Conservation (phyloP, 2,113 vertebrate genomes). For the Fregetta grallaria region DNA sequence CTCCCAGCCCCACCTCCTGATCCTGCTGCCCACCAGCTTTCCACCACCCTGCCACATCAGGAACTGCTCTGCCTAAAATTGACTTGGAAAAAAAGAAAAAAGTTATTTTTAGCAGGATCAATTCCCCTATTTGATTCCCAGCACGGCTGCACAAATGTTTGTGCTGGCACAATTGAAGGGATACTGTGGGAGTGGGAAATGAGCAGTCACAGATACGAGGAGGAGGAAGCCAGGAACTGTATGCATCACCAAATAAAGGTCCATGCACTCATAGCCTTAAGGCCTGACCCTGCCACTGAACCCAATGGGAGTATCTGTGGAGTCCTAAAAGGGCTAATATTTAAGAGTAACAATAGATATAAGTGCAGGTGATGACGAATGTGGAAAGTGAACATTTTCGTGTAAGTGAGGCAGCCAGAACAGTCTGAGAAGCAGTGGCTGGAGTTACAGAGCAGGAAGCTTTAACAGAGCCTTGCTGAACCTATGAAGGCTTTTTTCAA, state of each 20-base stretch:
- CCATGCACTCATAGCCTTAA: neutral
- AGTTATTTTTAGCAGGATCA: constrained; percentile 25
- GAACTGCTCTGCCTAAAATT: neutral
- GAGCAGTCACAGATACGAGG: neutral
- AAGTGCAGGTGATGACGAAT: neutral
- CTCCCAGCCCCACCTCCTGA: neutral
- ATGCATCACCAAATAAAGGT: neutral
- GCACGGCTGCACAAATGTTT: neutral
- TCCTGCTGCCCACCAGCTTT: neutral
- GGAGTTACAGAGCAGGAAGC: neutral
- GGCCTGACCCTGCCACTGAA: neutral
- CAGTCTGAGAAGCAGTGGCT: neutral
- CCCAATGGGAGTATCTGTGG: neutral
- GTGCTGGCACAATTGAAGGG: neutral
- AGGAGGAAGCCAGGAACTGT: neutral
- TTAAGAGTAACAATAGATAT: neutral
- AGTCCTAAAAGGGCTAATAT: neutral
- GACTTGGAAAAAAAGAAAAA: neutral
- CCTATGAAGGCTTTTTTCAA: neutral
- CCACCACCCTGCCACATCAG: neutral
- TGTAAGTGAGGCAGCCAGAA: neutral
- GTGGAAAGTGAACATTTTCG: neutral
- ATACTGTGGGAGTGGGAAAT: neutral
- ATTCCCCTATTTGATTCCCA: neutral
- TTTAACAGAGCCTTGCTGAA: neutral